A percentile compares a stretch with the other conserved stretches of the same genome.
Evolutionary conservation across 2,888 invertebrate species (phyloP).

Genomic region (Nemapogon koenigi): DNA sequence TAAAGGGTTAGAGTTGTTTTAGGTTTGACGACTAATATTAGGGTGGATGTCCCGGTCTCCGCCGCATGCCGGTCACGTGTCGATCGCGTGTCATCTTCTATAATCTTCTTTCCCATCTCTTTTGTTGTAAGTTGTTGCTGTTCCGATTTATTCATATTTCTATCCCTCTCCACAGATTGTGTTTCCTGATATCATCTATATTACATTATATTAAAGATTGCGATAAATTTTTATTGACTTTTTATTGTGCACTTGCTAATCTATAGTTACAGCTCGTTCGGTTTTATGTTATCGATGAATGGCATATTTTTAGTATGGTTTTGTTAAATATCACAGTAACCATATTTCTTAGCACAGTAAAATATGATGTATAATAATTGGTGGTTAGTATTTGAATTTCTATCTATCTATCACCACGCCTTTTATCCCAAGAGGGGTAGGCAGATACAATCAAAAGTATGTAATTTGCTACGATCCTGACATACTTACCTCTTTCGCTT

Average conservation of each 20-base stretch:
- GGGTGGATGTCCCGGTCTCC: constrained; percentile 41
- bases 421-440: too few relatives aligned
- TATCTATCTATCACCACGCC: too few relatives aligned
- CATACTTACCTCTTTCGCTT: too few relatives aligned
- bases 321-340: not conserved
- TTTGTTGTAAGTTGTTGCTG: constrained; percentile 59
- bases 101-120: constrained; percentile 57
- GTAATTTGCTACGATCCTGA: too few relatives aligned
- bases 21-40: constrained; percentile 22
- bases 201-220: constrained; percentile 11
- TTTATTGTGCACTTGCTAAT: constrained; percentile 3
- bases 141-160: constrained; percentile 29
- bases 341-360: too few relatives aligned
- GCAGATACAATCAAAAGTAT: too few relatives aligned
- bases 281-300: too few relatives aligned
- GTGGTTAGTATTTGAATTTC: too few relatives aligned
- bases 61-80: constrained; percentile 52
- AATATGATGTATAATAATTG: too few relatives aligned
- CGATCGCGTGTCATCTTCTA: constrained; percentile 49
- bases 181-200: constrained; percentile 44
- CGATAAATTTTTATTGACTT: constrained; percentile 14
- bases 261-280: too few relatives aligned
- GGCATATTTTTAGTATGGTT: not conserved
- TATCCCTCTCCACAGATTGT: constrained; percentile 38
- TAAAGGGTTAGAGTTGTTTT: constrained; percentile 23